Base-by-base conservation (phyloP, 2,113 vertebrate genomes). In the Alligator mississippiensis region DNA sequence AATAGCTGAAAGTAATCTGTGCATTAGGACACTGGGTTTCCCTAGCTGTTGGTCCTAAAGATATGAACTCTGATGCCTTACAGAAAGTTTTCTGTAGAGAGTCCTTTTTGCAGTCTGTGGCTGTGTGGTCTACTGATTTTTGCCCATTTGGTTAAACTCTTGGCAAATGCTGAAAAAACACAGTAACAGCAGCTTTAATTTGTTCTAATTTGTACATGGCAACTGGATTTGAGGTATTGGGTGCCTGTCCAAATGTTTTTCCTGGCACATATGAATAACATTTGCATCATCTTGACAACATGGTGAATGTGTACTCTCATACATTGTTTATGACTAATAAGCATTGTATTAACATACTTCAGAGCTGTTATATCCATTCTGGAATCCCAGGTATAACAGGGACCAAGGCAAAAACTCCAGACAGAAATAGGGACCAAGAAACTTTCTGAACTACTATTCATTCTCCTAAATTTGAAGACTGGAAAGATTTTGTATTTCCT, bases 331-430 rank as follows among this genome's bases (percentile, higher is more conserved):
- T 77, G 58, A 74, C 3, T 4, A 62, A 55, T 77, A 81, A 27
- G 86, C 66, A n/a, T 90, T 89, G 85, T 64, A 90, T 27, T 82
- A 59, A 81, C 87, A 77, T 76, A 76, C 9, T 77, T n/a, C 12
- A 62, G 13, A 92, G 75, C 3, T 55, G 3, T 2, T 55, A 74
- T 77, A 14, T 61, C 59, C n/a, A 6, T 80, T 86, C 72, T 92
- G 12, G 34, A 86, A 68, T 38, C 28, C 22, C 11, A 78, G 12
- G 22, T 28, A 19, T 78, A 68, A 47, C 7, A 75, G 2, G 30
- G 27, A 17, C 77, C 21, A 72, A 66, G 11, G 5, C 0, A 54
- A 38, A 27, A 5, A 9, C 0, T 5, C 4, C 21, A 57, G 34
- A 17, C 79, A 78, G 38, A 2, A 66, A 16, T 9, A 3, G 3